phyloP scores from a whole-genome alignment of 2,797 vertebrate genomes.

The Zenarchopterus dispar region DNA sequence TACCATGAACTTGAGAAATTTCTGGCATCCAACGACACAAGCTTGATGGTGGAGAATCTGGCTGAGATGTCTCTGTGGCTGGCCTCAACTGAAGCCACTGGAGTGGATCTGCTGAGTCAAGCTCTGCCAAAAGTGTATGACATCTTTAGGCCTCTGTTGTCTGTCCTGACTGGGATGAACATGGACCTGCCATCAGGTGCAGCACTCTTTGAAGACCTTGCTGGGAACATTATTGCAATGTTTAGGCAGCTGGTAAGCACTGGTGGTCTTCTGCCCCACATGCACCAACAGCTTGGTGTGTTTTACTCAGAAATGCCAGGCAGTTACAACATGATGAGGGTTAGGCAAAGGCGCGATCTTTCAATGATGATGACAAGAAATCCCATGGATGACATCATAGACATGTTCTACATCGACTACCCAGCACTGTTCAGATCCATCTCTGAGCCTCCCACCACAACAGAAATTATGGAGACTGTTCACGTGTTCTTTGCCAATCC shows the following conservation, averaged over 20 bases:
- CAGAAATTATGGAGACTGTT: slow-evolving; percentile 75
- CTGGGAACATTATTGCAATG: slow-evolving; percentile 57
- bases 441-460: slow-evolving; percentile 44
- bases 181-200: slow-evolving; percentile 21
- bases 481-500: slow-evolving; percentile 77
- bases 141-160: slow-evolving; percentile 51
- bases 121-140: slow-evolving; percentile 58
- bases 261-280: slow-evolving; percentile 31
- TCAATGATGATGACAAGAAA: slow-evolving; percentile 22
- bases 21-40: slow-evolving; percentile 50
- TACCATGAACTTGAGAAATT: slow-evolving; percentile 65
- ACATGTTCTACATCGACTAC: slow-evolving; percentile 77
- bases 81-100: slow-evolving; percentile 53
- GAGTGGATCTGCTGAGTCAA: slow-evolving; percentile 66
- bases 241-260: slow-evolving; percentile 60
- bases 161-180: slow-evolving; percentile 31
- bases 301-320: slow-evolving; percentile 7
- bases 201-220: slow-evolving; percentile 56
- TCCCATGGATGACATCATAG: slow-evolving; percentile 76
- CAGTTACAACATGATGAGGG: neutral
- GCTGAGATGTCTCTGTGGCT: slow-evolving; percentile 66
- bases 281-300: slow-evolving; percentile 22
- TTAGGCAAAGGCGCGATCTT: slow-evolving; percentile 45
- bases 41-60: slow-evolving; percentile 46
- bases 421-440: slow-evolving; percentile 61